Conservation (phyloP, 2,113 vertebrate genomes). For the Grus americana region DNA sequence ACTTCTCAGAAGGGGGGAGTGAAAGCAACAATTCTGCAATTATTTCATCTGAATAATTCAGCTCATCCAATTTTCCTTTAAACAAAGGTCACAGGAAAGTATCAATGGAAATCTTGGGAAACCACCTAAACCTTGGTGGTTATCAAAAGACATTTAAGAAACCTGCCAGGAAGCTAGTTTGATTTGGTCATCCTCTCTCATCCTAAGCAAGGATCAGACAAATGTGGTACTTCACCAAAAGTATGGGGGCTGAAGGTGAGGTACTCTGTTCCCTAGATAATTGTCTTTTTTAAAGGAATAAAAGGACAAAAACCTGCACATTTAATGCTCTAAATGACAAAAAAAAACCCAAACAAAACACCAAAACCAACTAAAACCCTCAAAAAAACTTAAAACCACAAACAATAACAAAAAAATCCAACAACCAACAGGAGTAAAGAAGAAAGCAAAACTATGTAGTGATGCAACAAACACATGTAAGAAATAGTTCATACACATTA, state of each 20-base stretch:
- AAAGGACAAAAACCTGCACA: background rate
- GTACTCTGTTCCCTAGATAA: background rate
- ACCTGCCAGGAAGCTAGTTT: background rate
- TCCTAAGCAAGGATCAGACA: background rate
- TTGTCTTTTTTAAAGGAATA: background rate
- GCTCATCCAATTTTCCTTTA: background rate
- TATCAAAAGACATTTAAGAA: background rate
- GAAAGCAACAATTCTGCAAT: background rate
- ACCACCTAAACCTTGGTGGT: background rate
- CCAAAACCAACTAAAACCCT: background rate
- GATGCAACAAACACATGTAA: background rate
- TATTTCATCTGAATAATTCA: background rate
- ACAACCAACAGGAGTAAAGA: background rate
- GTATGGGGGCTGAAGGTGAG: background rate
- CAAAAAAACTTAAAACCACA: background rate
- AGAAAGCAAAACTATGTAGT: background rate
- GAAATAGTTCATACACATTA: background rate
- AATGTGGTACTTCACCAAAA: background rate
- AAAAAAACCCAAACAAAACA: too few relatives aligned
- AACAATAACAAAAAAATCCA: background rate
- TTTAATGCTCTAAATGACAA: background rate
- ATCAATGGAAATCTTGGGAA: background rate
- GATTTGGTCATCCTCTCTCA: background rate
- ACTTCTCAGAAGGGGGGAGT: background rate
- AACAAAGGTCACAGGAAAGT: background rate